Conservation (phyloP, 2,888 invertebrate species). For the Ophion slaviceki region DNA sequence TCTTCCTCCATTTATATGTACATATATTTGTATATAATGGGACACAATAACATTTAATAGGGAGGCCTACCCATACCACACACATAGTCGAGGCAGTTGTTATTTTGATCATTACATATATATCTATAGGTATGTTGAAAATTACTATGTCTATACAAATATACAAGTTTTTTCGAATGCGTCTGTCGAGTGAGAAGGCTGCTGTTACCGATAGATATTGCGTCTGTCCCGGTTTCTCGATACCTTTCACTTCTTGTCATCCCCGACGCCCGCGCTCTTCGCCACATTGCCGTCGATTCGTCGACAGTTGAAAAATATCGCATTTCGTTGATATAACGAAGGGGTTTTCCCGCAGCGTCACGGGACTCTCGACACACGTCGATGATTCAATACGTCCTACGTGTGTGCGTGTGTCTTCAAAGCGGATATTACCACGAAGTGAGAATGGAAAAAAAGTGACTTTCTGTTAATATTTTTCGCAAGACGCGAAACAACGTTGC, state of each 20-base stretch:
- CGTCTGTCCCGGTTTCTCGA: slow-evolving; percentile 55
- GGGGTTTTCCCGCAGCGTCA: background rate
- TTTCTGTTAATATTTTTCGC: background rate
- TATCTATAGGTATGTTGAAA: background rate
- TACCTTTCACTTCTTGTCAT: slow-evolving; percentile 55
- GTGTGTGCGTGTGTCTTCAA: background rate
- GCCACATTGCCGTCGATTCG: slow-evolving; percentile 52
- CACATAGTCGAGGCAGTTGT: too few species aligned
- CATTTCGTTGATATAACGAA: slow-evolving; percentile 39
- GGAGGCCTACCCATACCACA: too few species aligned
- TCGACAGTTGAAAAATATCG: slow-evolving; percentile 62
- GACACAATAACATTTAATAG: too few species aligned
- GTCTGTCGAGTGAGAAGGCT: slow-evolving; percentile 38
- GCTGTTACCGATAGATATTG: slow-evolving; percentile 63
- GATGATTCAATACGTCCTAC: background rate
- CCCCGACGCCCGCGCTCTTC: slow-evolving; percentile 19
- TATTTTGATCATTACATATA: too few species aligned
- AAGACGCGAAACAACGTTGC: background rate
- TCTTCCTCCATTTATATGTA: too few species aligned
- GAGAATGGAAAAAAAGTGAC: background rate
- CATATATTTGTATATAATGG: too few species aligned
- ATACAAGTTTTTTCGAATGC: background rate
- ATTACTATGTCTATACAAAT: background rate
- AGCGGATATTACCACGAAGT: background rate
- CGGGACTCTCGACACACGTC: background rate